phyloP scores from a whole-genome alignment of 2,888 invertebrate genomes.

The Seladonia tumulorum region DNA sequence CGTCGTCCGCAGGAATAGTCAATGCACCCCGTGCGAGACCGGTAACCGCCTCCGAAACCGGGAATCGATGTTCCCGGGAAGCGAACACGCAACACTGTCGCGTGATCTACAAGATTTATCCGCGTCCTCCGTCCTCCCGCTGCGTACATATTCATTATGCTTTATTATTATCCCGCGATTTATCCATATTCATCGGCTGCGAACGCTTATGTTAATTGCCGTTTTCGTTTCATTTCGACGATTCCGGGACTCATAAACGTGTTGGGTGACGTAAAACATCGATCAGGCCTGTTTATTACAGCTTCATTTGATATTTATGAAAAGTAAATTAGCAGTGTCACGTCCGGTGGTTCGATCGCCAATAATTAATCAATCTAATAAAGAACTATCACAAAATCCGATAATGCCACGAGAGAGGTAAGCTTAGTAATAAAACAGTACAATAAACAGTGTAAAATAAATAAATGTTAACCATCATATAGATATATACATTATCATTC shows the following conservation, averaged over 20 bases:
- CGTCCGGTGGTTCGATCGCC: too few species aligned
- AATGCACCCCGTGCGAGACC: constrained; percentile 19
- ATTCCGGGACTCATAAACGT: background rate
- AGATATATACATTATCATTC: too few species aligned
- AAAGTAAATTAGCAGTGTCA: background rate
- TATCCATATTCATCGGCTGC: background rate
- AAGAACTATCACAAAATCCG: too few species aligned
- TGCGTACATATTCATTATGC: background rate
- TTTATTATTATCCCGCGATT: background rate
- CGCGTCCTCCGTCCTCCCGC: background rate
- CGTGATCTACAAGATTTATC: constrained; percentile 12
- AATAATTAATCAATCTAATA: too few species aligned
- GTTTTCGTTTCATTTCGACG: background rate
- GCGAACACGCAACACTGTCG: background rate
- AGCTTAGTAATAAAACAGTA: too few species aligned
- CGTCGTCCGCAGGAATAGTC: constrained; percentile 55
- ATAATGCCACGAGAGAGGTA: too few species aligned
- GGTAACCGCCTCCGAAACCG: constrained; percentile 24
- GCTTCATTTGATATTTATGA: background rate
- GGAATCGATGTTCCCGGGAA: constrained; percentile 3
- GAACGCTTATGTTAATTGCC: background rate
- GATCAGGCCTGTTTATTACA: background rate
- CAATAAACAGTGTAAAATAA: too few species aligned
- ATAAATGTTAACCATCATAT: too few species aligned
- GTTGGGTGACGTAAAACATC: background rate